These are phyloP conservation scores for Idaea biselata DNA, from an alignment of 2,888 invertebrate species.

Conservation along the genomic window DNA sequence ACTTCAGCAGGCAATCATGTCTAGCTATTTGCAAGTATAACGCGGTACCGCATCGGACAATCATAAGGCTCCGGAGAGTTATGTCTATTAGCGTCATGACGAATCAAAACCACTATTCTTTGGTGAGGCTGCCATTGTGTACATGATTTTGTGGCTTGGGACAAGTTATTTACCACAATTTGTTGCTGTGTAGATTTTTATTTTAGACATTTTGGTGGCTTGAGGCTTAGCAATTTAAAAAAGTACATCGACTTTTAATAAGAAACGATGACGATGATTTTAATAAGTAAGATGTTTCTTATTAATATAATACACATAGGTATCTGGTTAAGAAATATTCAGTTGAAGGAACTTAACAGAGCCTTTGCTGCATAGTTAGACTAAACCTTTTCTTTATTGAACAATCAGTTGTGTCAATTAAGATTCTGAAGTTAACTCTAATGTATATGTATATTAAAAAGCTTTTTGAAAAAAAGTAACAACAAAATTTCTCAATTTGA, in stretches of 20 bases:
- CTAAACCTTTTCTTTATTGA: too few relatives aligned
- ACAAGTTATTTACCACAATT: slow-evolving; percentile 26
- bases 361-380: too few relatives aligned
- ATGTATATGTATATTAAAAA: too few relatives aligned
- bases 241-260: too few relatives aligned
- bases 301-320: too few relatives aligned
- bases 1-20: slow-evolving; percentile 24
- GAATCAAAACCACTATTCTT: slow-evolving; percentile 55
- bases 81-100: slow-evolving; percentile 56
- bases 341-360: too few relatives aligned
- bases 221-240: too few relatives aligned
- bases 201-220: background rate
- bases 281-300: slow-evolving; percentile 19
- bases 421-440: too few relatives aligned
- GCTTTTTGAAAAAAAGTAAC: background rate
- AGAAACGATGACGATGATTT: too few relatives aligned
- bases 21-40: slow-evolving; percentile 46
- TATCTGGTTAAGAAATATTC: too few relatives aligned
- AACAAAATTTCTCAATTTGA: slow-evolving; percentile 17
- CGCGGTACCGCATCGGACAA: slow-evolving; percentile 37
- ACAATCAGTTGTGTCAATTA: too few relatives aligned
- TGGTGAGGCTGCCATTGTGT: slow-evolving; percentile 33
- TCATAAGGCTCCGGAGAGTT: slow-evolving; percentile 45
- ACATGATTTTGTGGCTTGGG: slow-evolving; percentile 37
- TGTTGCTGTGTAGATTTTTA: background rate